These are phyloP conservation scores for Tricholaema leucomelas DNA, from an alignment of 2,113 vertebrate species.

Conservation along the genomic window DNA sequence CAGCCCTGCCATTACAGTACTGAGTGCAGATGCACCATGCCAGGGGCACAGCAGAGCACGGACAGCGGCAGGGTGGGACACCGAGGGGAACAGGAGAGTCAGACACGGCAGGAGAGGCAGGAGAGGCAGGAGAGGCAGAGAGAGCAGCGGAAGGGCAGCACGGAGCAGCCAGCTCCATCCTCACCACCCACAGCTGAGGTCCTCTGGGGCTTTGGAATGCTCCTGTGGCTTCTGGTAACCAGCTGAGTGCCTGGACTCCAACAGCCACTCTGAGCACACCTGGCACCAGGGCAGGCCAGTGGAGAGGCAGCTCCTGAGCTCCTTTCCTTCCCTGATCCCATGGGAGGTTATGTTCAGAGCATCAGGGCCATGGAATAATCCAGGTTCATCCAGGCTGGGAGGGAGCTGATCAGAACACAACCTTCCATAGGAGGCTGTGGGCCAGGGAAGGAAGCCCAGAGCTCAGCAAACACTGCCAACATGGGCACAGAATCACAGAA, in stretches of 20 bases:
- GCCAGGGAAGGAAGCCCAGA: neutral
- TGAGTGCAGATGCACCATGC: conserved; percentile 60
- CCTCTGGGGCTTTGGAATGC: neutral
- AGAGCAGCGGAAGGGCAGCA: conserved; percentile 20
- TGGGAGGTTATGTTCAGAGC: neutral
- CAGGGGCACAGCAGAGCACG: neutral
- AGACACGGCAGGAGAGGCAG: conserved; percentile 10
- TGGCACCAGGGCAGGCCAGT: neutral
- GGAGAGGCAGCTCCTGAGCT: neutral
- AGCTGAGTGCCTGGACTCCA: neutral
- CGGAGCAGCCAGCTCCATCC: neutral
- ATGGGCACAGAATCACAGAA: neutral
- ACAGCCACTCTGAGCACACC: neutral
- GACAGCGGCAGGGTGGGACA: neutral
- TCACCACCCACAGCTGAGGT: no score
- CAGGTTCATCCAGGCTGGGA: neutral
- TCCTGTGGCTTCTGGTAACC: neutral
- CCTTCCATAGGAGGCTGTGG: neutral
- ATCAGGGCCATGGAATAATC: neutral
- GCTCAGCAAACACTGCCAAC: neutral
- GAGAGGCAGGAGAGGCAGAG: no score
- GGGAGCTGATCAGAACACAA: neutral
- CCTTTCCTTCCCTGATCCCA: neutral
- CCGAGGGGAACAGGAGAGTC: neutral
- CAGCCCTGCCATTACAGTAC: conserved; percentile 29